Evolutionary conservation across 2,888 invertebrate genomes (phyloP).

Genomic region (Cryptocephalus moraei): DNA sequence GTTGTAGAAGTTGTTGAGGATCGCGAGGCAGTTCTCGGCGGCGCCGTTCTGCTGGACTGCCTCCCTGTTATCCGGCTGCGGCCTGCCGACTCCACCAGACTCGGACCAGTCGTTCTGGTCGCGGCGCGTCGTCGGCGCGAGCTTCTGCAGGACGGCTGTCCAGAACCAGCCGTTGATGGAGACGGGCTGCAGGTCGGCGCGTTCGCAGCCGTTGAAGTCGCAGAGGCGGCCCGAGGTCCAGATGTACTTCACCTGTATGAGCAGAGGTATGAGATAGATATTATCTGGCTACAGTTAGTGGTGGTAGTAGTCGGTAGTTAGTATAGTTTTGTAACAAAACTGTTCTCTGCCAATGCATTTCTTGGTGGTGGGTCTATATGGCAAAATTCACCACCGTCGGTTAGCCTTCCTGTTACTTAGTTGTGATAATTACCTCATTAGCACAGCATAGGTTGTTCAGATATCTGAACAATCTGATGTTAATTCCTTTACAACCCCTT

Average conservation of each 20-base stretch:
- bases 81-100: constrained; percentile 73
- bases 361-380: no score
- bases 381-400: no score
- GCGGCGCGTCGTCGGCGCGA: constrained; percentile 73
- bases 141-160: constrained; percentile 77
- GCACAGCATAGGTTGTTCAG: no score
- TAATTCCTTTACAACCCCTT: no score
- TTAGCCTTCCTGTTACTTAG: no score
- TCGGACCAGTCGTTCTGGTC: constrained; percentile 83
- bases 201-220: constrained; percentile 83
- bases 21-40: constrained; percentile 74
- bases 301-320: no score
- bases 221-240: constrained; percentile 87
- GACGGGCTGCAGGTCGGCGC: constrained; percentile 72
- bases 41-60: constrained; percentile 67
- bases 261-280: no score
- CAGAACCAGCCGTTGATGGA: constrained; percentile 86
- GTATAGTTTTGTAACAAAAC: no score
- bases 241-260: constrained; percentile 80
- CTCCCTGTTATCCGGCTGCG: constrained; percentile 81
- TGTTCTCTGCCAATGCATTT: no score
- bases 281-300: no score
- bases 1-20: constrained; percentile 83
- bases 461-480: no score
- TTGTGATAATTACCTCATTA: no score